Base-by-base conservation (phyloP, 2,797 vertebrate genomes). In the Sparus aurata region DNA sequence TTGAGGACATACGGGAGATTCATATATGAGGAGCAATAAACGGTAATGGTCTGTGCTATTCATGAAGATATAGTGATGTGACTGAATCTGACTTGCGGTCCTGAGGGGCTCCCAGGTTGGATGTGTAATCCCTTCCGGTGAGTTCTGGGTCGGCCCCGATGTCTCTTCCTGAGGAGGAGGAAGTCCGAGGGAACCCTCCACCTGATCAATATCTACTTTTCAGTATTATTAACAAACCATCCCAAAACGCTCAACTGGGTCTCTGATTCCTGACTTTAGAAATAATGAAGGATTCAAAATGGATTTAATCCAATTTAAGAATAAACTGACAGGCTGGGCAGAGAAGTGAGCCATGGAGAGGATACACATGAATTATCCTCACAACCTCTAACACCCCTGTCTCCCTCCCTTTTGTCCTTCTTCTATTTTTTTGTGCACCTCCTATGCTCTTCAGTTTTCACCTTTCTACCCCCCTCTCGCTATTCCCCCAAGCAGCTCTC, bases 31-130 rank as follows among this genome's bases (percentile, higher is more conserved):
- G 20, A 23, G 61, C 65, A 73, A 69, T 45, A 77, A 53, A 55
- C n/a, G 71, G 38, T 45, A 52, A 18, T 15, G 17, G 34, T 46
- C 43, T 69, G 59, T 50, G n/a, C 23, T 50, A n/a, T 77, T 57
- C 17, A 70, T 55, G 46, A 74, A 67, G 8, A 65, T 52, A 25
- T 4, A 57, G 45, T 75, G 61, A 82, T 75, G 72, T 67, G 54
- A 85, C 79, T 65, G 69, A 82, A 79, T 79, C 22, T 84, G 75
- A 30, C 75, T 75, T 30, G 16, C 45, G 74, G 70, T 58, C 72
- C 73, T 43, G 16, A 59, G 47, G 58, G 62, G 12, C 69, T 85
- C 59, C 61, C 23, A 60, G 47, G 55, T 45, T 66, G 43, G 53
- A 75, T 58, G 65, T 63, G 13, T 38, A 50, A 80, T 64, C 53